Percentiles rank a stretch among this genome's conserved stretches.
These are phyloP conservation scores for Clarias macrocephalus DNA, from an alignment of 2,113 vertebrate genomes.

Conservation along the genomic window DNA sequence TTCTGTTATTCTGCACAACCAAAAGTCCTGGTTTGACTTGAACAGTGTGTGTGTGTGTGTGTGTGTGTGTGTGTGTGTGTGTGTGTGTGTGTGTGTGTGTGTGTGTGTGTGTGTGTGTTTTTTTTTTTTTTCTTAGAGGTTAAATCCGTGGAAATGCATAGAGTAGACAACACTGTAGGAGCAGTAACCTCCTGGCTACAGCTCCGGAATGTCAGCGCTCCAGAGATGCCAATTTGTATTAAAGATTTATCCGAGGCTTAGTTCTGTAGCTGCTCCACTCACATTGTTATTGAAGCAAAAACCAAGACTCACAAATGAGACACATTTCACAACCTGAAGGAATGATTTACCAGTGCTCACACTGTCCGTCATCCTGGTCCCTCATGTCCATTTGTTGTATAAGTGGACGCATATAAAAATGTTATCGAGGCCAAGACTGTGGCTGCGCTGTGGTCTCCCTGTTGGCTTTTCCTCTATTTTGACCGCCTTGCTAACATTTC, in stretches of 20 bases:
- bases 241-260: not conserved
- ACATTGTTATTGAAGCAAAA: not conserved
- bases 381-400: not conserved
- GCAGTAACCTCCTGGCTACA: not conserved
- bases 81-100: too few species aligned
- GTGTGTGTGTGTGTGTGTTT: not conserved
- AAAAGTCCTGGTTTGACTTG: too few species aligned
- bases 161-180: not conserved
- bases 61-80: too few species aligned
- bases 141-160: not conserved
- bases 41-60: too few species aligned
- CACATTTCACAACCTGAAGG: not conserved
- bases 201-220: not conserved
- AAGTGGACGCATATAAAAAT: not conserved
- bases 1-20: too few species aligned
- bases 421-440: not conserved
- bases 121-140: not conserved
- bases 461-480: not conserved
- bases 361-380: not conserved
- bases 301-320: not conserved
- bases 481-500: not conserved
- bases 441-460: not conserved
- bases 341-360: not conserved
- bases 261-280: not conserved
- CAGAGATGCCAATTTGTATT: not conserved